phyloP scores from a whole-genome alignment of 2,113 vertebrate genomes.

The Gasterosteus aculeatus region DNA sequence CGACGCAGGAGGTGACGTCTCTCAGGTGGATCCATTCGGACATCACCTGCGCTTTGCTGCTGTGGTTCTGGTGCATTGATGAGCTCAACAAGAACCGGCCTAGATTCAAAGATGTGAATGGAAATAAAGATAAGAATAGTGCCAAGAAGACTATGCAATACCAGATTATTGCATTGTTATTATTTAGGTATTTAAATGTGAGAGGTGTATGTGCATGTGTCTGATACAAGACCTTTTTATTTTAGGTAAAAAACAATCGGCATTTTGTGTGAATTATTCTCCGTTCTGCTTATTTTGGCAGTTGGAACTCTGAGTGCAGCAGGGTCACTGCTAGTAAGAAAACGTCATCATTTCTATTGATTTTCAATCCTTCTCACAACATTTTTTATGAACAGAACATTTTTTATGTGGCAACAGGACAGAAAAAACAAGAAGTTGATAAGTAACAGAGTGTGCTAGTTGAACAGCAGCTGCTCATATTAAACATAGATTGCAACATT shows the following conservation, averaged over 20 bases:
- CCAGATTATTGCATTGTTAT: not conserved
- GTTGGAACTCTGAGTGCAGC: not conserved
- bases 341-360: not conserved
- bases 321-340: not conserved
- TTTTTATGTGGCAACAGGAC: conserved; percentile 4
- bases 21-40: conserved; percentile 75
- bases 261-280: not conserved
- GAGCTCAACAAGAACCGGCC: conserved; percentile 77
- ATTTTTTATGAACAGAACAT: not conserved
- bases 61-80: conserved; percentile 38
- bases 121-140: not conserved
- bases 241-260: not conserved
- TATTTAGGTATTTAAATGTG: not conserved
- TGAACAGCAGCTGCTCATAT: not conserved
- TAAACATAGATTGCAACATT: conserved; percentile 24
- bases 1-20: conserved; percentile 66
- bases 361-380: not conserved
- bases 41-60: conserved; percentile 55
- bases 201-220: not conserved
- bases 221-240: not conserved
- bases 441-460: conserved; percentile 7
- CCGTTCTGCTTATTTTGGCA: not conserved
- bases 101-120: conserved; percentile 42
- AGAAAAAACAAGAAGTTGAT: conserved; percentile 44
- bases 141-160: not conserved